These are phyloP conservation scores for Bombus affinis DNA, from an alignment of 1,140 invertebrate genomes.

Conservation along the genomic window DNA sequence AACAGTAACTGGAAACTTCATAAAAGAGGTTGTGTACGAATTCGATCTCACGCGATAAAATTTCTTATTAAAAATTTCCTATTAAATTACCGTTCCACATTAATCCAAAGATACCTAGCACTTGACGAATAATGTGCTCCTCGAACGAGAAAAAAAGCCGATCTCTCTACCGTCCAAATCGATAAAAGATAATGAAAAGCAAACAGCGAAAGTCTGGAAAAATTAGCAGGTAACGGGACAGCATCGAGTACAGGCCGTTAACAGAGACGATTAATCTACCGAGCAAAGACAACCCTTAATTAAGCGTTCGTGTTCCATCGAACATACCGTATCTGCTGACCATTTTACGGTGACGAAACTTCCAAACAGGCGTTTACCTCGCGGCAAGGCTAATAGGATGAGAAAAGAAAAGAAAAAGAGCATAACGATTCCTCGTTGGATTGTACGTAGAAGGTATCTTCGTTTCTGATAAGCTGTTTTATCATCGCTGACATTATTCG, in stretches of 20 bases:
- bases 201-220: conserved; percentile 6
- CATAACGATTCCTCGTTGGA: too few relatives aligned
- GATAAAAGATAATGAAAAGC: conserved; percentile 31
- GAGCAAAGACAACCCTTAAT: conserved; percentile 38
- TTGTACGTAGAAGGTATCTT: too few relatives aligned
- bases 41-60: neutral
- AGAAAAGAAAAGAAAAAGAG: too few relatives aligned
- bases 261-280: conserved; percentile 21
- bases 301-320: conserved; percentile 15
- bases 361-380: neutral
- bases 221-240: neutral
- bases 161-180: too few relatives aligned
- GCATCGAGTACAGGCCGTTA: neutral
- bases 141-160: neutral
- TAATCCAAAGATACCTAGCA: neutral
- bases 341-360: neutral
- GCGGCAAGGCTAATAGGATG: neutral
- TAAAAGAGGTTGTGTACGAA: too few relatives aligned
- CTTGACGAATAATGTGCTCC: neutral
- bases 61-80: conserved; percentile 1
- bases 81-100: neutral
- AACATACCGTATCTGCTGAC: neutral
- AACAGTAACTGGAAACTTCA: too few relatives aligned
- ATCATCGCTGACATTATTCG: too few relatives aligned
- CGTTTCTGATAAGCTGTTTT: too few relatives aligned